phyloP scores from a whole-genome alignment of 2,797 vertebrate genomes.

The Sebastes nivosus region DNA sequence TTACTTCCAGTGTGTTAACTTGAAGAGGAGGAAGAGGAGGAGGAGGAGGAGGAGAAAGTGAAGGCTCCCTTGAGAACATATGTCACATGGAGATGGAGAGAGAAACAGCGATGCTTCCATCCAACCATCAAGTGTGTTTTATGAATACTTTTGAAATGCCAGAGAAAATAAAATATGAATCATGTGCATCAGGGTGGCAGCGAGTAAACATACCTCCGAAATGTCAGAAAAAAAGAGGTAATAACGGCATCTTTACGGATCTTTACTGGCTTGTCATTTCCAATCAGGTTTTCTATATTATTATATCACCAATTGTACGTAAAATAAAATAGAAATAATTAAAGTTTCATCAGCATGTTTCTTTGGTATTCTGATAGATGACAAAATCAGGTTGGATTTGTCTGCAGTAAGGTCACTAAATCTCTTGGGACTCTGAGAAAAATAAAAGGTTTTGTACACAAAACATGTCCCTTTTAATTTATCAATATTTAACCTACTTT shows the following conservation, averaged over 20 bases:
- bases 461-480: too few relatives aligned
- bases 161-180: background rate
- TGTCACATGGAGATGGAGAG: background rate
- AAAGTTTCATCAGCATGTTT: too few relatives aligned
- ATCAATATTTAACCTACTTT: too few relatives aligned
- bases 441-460: too few relatives aligned
- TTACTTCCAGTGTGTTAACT: conserved; percentile 42
- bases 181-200: background rate
- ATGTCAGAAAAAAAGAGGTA: background rate
- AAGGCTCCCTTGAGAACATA: conserved; percentile 29
- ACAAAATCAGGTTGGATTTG: too few relatives aligned
- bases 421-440: too few relatives aligned
- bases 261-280: background rate
- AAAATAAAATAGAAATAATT: background rate
- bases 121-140: background rate
- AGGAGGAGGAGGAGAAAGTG: background rate
- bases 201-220: background rate
- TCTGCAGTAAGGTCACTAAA: too few relatives aligned
- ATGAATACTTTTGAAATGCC: background rate
- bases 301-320: background rate
- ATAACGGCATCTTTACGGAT: background rate
- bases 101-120: background rate
- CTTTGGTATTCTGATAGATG: too few relatives aligned
- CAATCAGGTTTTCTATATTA: background rate
- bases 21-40: background rate